Evolutionary conservation across 1,140 invertebrate genomes (phyloP).

Genomic region (Zaprionus capensis): DNA sequence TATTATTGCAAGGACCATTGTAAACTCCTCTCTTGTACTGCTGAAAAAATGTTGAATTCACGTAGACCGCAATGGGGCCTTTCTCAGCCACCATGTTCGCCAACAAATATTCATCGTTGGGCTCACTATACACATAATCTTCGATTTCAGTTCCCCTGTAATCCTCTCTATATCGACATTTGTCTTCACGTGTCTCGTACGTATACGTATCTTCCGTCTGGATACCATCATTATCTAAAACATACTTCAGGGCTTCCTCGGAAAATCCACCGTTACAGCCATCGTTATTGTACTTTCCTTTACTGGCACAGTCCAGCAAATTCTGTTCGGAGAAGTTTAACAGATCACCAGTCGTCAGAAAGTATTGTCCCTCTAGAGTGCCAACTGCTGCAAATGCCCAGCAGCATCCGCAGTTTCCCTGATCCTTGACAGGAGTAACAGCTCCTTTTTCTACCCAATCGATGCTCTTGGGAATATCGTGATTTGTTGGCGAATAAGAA

Average conservation of each 20-base stretch:
- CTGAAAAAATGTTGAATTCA: slow-evolving; percentile 90
- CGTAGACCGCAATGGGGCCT: slow-evolving; percentile 90
- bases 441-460: slow-evolving; percentile 92
- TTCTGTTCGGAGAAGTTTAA: slow-evolving; percentile 95
- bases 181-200: slow-evolving; percentile 87
- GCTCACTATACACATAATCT: slow-evolving; percentile 86
- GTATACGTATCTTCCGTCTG: slow-evolving; percentile 90
- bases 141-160: not conserved
- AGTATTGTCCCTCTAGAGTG: slow-evolving; percentile 90
- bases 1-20: slow-evolving; percentile 85
- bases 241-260: slow-evolving; percentile 89
- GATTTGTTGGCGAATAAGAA: slow-evolving; percentile 89
- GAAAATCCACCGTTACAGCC: slow-evolving; percentile 93
- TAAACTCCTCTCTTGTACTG: slow-evolving; percentile 88
- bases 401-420: slow-evolving; percentile 86
- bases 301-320: slow-evolving; percentile 92
- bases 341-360: slow-evolving; percentile 86
- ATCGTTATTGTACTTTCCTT: slow-evolving; percentile 89
- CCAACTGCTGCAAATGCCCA: slow-evolving; percentile 86
- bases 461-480: slow-evolving; percentile 87
- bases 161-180: not conserved
- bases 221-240: slow-evolving; percentile 89
- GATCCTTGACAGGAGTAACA: slow-evolving; percentile 21
- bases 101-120: slow-evolving; percentile 88
- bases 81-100: slow-evolving; percentile 89